A percentile compares a stretch with the other conserved stretches of the same genome.
phyloP scores from a whole-genome alignment of 2,888 invertebrate genomes.

The Amphipoea lucens region DNA sequence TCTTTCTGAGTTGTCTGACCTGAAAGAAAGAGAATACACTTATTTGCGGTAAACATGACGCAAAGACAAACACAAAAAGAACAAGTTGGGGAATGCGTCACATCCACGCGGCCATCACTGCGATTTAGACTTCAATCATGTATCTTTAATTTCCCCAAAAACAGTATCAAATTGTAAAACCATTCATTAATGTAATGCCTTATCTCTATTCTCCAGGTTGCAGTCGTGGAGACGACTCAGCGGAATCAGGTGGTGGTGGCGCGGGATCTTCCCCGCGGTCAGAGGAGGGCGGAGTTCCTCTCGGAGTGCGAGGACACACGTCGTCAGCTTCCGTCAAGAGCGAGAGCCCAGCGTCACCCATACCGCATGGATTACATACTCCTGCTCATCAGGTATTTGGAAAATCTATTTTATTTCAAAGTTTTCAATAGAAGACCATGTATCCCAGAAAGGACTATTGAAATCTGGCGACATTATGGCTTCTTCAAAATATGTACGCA shows the following conservation, averaged over 20 bases:
- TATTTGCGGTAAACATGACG: no score
- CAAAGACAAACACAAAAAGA: no score
- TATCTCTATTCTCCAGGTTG: constrained; percentile 82
- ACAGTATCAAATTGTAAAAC: no score
- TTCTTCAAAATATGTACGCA: background rate
- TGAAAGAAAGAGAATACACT: no score
- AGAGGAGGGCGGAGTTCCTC: constrained; percentile 86
- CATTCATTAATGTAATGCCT: no score
- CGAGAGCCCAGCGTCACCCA: constrained; percentile 92
- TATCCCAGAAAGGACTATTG: background rate
- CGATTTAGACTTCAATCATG: no score
- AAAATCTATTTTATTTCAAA: constrained; percentile 1
- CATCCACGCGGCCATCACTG: no score
- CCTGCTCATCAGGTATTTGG: constrained; percentile 86
- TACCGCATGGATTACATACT: constrained; percentile 84
- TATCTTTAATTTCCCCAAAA: no score
- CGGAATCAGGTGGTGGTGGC: constrained; percentile 88
- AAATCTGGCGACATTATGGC: background rate
- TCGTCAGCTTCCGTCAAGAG: constrained; percentile 98
- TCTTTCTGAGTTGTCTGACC: no score
- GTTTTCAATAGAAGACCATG: background rate
- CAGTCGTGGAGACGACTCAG: constrained; percentile 91
- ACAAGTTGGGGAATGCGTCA: no score
- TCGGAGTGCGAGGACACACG: constrained; percentile 94
- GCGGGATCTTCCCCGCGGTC: constrained; percentile 90